phyloP scores from a whole-genome alignment of 2,888 invertebrate genomes.

The Dasypogon diadema region DNA sequence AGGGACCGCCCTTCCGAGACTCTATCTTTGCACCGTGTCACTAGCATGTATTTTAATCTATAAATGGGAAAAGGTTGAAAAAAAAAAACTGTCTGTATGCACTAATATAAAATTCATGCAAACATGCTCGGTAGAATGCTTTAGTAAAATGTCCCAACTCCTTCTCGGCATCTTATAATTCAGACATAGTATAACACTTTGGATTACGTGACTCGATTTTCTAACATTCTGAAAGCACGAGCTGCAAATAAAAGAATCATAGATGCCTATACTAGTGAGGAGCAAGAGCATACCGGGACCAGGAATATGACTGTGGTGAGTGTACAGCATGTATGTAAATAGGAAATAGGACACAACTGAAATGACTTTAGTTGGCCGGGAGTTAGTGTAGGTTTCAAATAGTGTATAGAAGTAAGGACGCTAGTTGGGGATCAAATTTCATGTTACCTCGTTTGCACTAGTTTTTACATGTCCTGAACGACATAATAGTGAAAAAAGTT shows the following conservation, averaged over 20 bases:
- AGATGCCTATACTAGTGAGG: slow-evolving; percentile 38
- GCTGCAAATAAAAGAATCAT: slow-evolving; percentile 52
- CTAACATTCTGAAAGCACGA: slow-evolving; percentile 48
- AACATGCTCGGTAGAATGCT: slow-evolving; percentile 35
- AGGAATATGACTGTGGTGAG: too few species aligned
- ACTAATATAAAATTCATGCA: slow-evolving; percentile 50
- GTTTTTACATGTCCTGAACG: slow-evolving; percentile 2
- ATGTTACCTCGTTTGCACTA: slow-evolving; percentile 27
- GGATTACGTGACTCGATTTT: slow-evolving; percentile 60
- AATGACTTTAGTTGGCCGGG: slow-evolving; percentile 15
- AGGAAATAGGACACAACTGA: slow-evolving; percentile 22
- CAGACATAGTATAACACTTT: slow-evolving; percentile 61
- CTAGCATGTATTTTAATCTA: slow-evolving; percentile 46
- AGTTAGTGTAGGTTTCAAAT: background rate
- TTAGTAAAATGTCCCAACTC: slow-evolving; percentile 29
- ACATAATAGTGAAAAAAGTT: too few species aligned
- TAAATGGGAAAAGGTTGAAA: slow-evolving; percentile 22
- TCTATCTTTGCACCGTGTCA: slow-evolving; percentile 41
- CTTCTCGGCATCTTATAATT: slow-evolving; percentile 59
- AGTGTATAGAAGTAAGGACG: slow-evolving; percentile 17
- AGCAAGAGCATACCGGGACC: too few species aligned
- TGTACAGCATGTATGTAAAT: background rate
- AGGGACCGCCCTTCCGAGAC: slow-evolving; percentile 44
- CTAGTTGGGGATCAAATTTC: slow-evolving; percentile 41
- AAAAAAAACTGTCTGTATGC: slow-evolving; percentile 33